Conservation (phyloP, 1,140 invertebrate species). For the Drosophila erecta region DNA sequence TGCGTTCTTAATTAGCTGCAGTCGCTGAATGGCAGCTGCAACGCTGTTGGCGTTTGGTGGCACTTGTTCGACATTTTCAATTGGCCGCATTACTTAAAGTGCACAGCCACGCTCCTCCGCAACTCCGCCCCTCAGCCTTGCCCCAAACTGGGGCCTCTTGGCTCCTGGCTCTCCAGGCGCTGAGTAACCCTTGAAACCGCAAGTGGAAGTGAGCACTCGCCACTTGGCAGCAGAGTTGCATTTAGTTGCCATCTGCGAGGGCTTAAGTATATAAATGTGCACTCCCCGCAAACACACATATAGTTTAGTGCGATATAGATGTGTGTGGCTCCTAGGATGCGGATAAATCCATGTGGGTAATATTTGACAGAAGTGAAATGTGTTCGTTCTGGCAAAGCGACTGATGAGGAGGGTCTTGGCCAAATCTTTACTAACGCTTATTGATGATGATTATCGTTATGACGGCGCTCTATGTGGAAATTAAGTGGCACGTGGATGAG, state of each 20-base stretch:
- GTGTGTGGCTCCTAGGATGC: conserved; percentile 2
- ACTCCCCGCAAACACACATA: conserved; percentile 5
- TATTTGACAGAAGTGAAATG: conserved; percentile 36
- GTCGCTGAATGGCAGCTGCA: conserved; percentile 21
- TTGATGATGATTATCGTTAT: conserved; percentile 28
- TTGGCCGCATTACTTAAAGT: conserved; percentile 77
- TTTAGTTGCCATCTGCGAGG: conserved; percentile 49
- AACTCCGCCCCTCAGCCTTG: too few relatives aligned
- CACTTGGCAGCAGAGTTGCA: conserved; percentile 55
- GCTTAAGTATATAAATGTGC: conserved; percentile 47
- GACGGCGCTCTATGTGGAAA: background rate
- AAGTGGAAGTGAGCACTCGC: conserved; percentile 59
- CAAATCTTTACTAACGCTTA: conserved; percentile 21
- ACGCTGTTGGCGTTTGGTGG: conserved; percentile 40
- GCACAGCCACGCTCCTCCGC: conserved; percentile 12
- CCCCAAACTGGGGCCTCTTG: background rate
- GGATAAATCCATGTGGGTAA: conserved; percentile 31
- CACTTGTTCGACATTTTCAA: conserved; percentile 79
- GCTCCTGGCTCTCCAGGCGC: conserved; percentile 1
- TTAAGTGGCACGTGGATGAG: background rate
- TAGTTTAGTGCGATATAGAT: background rate
- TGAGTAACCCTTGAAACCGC: conserved; percentile 58
- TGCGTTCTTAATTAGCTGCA: conserved; percentile 75
- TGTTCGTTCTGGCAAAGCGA: conserved; percentile 13
- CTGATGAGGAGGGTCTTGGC: conserved; percentile 17